These are phyloP conservation scores for Cryptophagus acutangulus DNA, from an alignment of 2,888 invertebrate species.

Conservation along the genomic window DNA sequence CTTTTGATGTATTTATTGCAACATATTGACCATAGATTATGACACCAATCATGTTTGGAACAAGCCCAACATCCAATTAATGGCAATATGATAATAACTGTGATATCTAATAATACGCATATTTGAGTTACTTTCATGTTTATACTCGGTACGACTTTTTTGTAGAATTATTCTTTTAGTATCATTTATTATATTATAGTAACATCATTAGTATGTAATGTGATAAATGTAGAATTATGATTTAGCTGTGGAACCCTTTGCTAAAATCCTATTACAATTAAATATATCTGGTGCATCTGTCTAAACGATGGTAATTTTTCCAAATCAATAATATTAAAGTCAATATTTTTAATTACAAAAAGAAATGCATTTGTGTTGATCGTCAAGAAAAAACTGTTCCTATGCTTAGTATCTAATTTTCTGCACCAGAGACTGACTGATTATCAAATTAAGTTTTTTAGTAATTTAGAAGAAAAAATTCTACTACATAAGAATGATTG, in stretches of 20 bases:
- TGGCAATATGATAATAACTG: constrained; percentile 11
- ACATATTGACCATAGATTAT: too few species aligned
- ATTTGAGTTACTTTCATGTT: too few species aligned
- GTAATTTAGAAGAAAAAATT: constrained; percentile 25
- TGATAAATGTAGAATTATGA: constrained; percentile 12
- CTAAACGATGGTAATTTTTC: constrained; percentile 7
- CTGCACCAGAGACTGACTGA: constrained; percentile 37
- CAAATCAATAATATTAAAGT: constrained; percentile 6
- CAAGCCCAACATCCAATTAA: not conserved
- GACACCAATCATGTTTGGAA: too few species aligned
- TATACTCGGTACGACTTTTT: not conserved
- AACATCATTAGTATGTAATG: constrained; percentile 16
- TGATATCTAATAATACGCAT: constrained; percentile 15
- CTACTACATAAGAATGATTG: constrained; percentile 24
- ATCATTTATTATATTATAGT: not conserved
- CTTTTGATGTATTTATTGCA: too few species aligned
- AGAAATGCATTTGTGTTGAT: too few species aligned
- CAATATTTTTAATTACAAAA: too few species aligned
- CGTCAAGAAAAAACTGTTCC: too few species aligned
- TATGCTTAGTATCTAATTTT: too few species aligned
- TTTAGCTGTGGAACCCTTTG: constrained; percentile 7
- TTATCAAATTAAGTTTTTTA: constrained; percentile 28
- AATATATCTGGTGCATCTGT: constrained; percentile 21
- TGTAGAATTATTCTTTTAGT: not conserved
- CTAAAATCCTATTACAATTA: constrained; percentile 16